Evolutionary conservation across 2,113 vertebrate genomes (phyloP).

Genomic region (Octodon degus): DNA sequence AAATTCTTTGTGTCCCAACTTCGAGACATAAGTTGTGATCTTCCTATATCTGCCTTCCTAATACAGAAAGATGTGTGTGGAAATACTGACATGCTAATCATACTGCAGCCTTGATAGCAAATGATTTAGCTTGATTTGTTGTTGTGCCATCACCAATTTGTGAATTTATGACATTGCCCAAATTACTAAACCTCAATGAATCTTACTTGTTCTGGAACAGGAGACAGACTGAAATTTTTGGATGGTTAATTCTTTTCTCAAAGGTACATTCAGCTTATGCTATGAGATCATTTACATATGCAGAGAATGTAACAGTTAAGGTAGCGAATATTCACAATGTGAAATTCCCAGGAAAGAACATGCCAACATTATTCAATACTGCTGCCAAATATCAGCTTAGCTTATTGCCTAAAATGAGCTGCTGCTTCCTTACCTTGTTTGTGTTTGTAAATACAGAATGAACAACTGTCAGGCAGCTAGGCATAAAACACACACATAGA

Average conservation of each 20-base stretch:
- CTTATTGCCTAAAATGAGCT: not conserved
- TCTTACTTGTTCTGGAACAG: not conserved
- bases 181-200: not conserved
- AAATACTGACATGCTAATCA: not conserved
- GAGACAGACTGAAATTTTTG: not conserved
- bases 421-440: not conserved
- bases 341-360: not conserved
- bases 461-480: not conserved
- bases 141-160: not conserved
- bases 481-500: not conserved
- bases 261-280: not conserved
- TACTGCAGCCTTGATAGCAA: not conserved
- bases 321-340: not conserved
- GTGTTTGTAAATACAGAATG: slow-evolving; percentile 26
- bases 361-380: not conserved
- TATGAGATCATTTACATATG: slow-evolving; percentile 22
- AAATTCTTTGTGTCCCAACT: not conserved
- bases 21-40: not conserved
- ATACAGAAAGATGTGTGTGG: not conserved
- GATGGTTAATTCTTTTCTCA: not conserved
- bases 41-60: not conserved
- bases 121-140: not conserved
- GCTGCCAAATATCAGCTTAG: slow-evolving; percentile 22
- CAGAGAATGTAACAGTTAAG: not conserved
- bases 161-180: not conserved